Evolutionary conservation across 2,797 vertebrate genomes (phyloP).

Genomic region (Poecilia gillii): DNA sequence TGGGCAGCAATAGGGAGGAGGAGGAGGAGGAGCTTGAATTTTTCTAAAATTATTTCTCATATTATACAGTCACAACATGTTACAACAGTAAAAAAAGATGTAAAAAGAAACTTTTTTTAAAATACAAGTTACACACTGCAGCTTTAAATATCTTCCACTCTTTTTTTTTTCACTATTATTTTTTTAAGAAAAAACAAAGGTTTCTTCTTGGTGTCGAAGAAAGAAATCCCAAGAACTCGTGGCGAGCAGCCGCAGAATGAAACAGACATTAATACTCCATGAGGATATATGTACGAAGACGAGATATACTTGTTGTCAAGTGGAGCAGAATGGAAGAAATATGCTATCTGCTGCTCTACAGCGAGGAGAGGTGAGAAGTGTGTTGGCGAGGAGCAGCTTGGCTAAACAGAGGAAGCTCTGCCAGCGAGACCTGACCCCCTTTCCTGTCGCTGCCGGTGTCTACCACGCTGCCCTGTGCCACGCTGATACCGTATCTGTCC

Average conservation of each 20-base stretch:
- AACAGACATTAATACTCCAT: conserved; percentile 40
- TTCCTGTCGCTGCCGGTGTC: conserved; percentile 46
- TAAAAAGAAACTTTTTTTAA: too few species aligned
- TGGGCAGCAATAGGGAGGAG: too few species aligned
- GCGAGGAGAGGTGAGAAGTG: conserved; percentile 38
- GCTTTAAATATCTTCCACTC: conserved; percentile 18
- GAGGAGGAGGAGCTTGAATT: too few species aligned
- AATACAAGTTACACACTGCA: too few species aligned
- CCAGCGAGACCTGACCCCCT: conserved; percentile 61
- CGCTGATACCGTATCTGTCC: conserved; percentile 74
- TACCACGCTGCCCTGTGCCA: conserved; percentile 56
- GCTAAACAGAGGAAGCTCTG: conserved; percentile 46
- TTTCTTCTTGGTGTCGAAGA: conserved; percentile 12
- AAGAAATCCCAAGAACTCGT: conserved; percentile 8
- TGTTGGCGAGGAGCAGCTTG: conserved; percentile 41
- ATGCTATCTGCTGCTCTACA: conserved; percentile 22
- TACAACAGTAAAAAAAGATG: too few species aligned
- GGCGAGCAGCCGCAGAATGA: conserved; percentile 9
- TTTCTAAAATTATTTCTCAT: too few species aligned
- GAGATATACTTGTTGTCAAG: conserved; percentile 36
- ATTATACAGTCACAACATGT: too few species aligned
- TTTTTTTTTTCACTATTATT: not conserved
- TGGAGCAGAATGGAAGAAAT: conserved; percentile 28
- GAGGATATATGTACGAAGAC: conserved; percentile 19
- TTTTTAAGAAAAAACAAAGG: too few species aligned